Evolutionary conservation across 1,140 invertebrate genomes (phyloP).

Genomic region (Agraylea sexmaculata): DNA sequence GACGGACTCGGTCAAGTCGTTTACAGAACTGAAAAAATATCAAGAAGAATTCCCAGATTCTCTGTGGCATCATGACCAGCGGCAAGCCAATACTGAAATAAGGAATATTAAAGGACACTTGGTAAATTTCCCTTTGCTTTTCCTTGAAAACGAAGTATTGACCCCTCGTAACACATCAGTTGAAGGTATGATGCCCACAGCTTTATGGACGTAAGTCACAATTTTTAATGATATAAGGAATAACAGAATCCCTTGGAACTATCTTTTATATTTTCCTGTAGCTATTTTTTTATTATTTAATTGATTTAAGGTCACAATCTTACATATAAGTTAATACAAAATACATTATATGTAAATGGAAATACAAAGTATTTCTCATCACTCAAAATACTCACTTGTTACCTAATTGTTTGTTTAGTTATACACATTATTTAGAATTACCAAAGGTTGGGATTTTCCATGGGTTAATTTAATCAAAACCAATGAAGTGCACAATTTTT

Average conservation of each 20-base stretch:
- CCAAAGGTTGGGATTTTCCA: too few relatives aligned
- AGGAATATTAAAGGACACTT: constrained; percentile 70
- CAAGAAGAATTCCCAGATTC: constrained; percentile 45
- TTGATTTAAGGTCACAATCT: background rate
- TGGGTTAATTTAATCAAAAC: too few relatives aligned
- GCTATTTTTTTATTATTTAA: background rate
- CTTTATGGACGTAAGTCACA: constrained; percentile 64
- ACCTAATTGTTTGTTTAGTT: too few relatives aligned
- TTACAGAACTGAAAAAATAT: constrained; percentile 60
- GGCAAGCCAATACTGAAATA: constrained; percentile 54
- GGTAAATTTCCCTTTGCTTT: constrained; percentile 75
- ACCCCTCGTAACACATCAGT: constrained; percentile 67
- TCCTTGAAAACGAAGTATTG: constrained; percentile 71
- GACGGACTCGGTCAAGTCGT: constrained; percentile 62
- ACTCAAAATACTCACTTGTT: too few relatives aligned
- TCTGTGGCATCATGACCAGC: constrained; percentile 57
- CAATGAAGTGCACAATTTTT: too few relatives aligned
- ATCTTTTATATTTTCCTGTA: background rate
- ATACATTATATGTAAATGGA: too few relatives aligned
- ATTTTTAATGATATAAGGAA: too few relatives aligned
- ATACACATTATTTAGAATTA: too few relatives aligned
- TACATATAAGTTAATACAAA: background rate
- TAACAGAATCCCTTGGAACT: constrained; percentile 1
- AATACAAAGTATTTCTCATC: too few relatives aligned
- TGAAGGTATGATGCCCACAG: constrained; percentile 72